Conservation (phyloP, 2,113 vertebrate species). For the Heterocephalus glaber region DNA sequence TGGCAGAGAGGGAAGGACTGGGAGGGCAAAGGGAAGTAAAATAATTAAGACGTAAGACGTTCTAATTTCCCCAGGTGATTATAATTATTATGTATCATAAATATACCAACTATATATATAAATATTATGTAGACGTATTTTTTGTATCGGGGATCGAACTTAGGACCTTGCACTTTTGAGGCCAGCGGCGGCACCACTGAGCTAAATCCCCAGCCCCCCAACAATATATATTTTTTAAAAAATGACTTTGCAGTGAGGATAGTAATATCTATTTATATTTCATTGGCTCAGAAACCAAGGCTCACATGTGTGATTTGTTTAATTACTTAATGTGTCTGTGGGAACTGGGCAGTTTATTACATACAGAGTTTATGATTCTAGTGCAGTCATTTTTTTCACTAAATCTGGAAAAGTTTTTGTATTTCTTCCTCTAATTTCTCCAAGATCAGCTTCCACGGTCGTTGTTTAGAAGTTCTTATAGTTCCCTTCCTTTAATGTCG, state of each 20-base stretch:
- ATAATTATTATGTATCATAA: not conserved
- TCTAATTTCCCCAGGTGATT: not conserved
- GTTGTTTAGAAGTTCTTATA: not conserved
- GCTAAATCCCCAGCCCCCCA: too few relatives aligned
- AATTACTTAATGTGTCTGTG: not conserved
- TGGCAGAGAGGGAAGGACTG: not conserved
- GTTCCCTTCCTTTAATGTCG: not conserved
- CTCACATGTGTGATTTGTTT: conserved; percentile 32
- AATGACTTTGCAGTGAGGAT: not conserved
- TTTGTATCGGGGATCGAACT: too few relatives aligned
- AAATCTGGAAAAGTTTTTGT: conserved; percentile 12
- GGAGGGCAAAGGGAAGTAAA: not conserved
- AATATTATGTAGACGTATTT: too few relatives aligned
- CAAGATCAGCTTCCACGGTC: not conserved
- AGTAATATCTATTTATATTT: conserved; percentile 39
- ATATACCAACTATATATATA: not conserved
- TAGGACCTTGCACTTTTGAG: too few relatives aligned
- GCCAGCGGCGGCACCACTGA: too few relatives aligned
- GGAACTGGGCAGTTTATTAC: not conserved
- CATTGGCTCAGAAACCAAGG: conserved; percentile 3
- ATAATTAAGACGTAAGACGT: not conserved
- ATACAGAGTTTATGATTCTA: not conserved
- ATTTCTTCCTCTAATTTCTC: conserved; percentile 31
- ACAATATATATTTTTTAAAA: not conserved
- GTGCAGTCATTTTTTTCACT: not conserved